Evolutionary conservation across 2,113 vertebrate species (phyloP), one percentile per base, ranked within the genome.

Genomic region (Xyrauchen texanus): DNA sequence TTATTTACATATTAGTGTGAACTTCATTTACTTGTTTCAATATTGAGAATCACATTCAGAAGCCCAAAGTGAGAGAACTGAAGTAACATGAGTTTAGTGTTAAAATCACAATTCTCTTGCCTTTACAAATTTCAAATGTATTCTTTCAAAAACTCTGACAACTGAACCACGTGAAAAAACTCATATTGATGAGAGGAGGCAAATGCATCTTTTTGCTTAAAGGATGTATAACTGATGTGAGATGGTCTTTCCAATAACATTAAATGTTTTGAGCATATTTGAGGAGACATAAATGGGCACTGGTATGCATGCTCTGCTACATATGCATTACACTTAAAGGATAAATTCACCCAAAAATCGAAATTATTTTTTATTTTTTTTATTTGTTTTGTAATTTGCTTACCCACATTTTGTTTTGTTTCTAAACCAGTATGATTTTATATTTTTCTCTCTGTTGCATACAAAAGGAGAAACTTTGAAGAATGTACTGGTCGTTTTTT

Each of bases 91-190:
- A 58, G 66, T 65, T 82, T 84, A 67, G 52, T 64, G 13, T 71
- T 83, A 15, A 70, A 68, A 70, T 61, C 60, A 15, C 46, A n/a
- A n/a, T 78, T 16, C 21, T 6, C 49, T 82, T 34, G 21, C 0
- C 16, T 73, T 5, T 63, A 69, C 60, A 83, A 49, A 64, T 68
- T 86, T 85, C 82, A 51, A 85, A 85, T 87, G 89, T 45, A 66
- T 78, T 73, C 52, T 77, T 70, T 84, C 34, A 63, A 80, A 89
- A 92, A 93, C 90, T 93, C 91, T 92, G 92, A 94, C 93, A 94
- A 94, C 93, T 94, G 93, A 94, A 94, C 93, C 93, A 94, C 90
- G 87, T 92, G 92, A 94, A 94, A 94, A 94, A 94, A 94, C 92
- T 85, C 90, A n/a, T 85, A 84, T 85, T 87, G 87, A 93, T 86